Evolutionary conservation across 2,113 vertebrate species (phyloP), one percentile per base, ranked within the genome.

Genomic region (Psephotus haematonotus): DNA sequence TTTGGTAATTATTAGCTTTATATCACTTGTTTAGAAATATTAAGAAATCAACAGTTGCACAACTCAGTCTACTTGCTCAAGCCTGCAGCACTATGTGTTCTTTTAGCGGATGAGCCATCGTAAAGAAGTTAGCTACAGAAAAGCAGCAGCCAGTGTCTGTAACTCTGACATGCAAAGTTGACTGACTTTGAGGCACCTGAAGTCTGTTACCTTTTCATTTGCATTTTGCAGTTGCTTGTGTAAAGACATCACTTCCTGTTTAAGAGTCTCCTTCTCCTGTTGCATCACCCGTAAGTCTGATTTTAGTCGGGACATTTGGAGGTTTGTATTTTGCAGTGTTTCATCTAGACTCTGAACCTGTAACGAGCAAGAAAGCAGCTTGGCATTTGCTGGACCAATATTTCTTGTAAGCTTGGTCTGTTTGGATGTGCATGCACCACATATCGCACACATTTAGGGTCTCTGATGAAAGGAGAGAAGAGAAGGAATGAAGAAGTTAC

Each of bases 181-280:
- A 27, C 4, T 6, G 16, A 9, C 17, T 3, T 29, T 10, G 71
- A 55, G 39, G 39, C 23, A 20, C n/a, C 35, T 17, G n/a, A 18
- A 29, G n/a, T 6, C 53, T 7, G 2, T 89, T 93, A 99, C 99
- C 98, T 99, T 99, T 10, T 98, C 98, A 9, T 72, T 97, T 86
- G 96, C 88, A 23, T 96, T 98, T 92, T 99, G 99, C 94, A 99
- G 98, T 41, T 98, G 97, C 86, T 99, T 98, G 86, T 98, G 98
- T 27, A 99, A 93, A 8, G 98, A 97, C 47, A 98, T 24, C 69
- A 98, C 97, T 90, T 99, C 99, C 41, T 98, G 98, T 90, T 98
- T 97, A 52, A 99, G 98, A 12, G 97, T 93, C 10, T 99, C 99
- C 90, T 98, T 98, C 97, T 99, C 99, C 91, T 99, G 98, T 60